Conservation (phyloP, 2,797 vertebrate species). For the Smutsia temminckii region DNA sequence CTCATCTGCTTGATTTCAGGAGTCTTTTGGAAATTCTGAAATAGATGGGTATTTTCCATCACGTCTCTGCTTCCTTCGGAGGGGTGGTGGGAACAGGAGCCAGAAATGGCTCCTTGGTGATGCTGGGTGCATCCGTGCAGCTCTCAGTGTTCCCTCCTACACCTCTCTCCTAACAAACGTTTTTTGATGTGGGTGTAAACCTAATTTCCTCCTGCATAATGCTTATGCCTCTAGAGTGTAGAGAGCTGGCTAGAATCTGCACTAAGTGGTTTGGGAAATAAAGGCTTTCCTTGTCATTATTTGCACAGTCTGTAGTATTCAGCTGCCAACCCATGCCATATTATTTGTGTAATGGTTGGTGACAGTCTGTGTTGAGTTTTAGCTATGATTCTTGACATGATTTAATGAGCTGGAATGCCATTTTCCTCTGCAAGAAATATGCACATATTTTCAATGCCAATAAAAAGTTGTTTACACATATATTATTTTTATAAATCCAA, state of each 20-base stretch:
- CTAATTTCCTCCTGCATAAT: slow-evolving; percentile 69
- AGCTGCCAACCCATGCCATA: slow-evolving; percentile 74
- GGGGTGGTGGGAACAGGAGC: neutral
- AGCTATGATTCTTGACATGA: slow-evolving; percentile 69
- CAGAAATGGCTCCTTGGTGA: neutral
- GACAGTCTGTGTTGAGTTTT: slow-evolving; percentile 57
- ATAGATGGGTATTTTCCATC: slow-evolving; percentile 48
- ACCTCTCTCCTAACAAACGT: slow-evolving; percentile 60
- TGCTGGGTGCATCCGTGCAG: neutral
- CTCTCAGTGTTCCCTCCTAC: slow-evolving; percentile 35
- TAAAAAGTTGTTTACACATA: slow-evolving; percentile 54
- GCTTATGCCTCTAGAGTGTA: slow-evolving; percentile 43
- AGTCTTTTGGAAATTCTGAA: slow-evolving; percentile 57
- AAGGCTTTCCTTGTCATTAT: slow-evolving; percentile 75
- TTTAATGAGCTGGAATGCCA: slow-evolving; percentile 75
- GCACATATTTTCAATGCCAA: slow-evolving; percentile 66
- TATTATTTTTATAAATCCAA: slow-evolving; percentile 54
- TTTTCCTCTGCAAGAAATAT: slow-evolving; percentile 65
- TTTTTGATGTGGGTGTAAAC: slow-evolving; percentile 67
- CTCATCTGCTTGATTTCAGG: slow-evolving; percentile 70
- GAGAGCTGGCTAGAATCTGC: slow-evolving; percentile 61
- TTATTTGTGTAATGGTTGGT: slow-evolving; percentile 68
- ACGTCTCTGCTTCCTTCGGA: neutral
- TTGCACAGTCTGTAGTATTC: slow-evolving; percentile 75
- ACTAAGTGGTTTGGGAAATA: slow-evolving; percentile 62